phyloP scores from a whole-genome alignment of 2,888 invertebrate species.

The Tetramorium bicarinatum region DNA sequence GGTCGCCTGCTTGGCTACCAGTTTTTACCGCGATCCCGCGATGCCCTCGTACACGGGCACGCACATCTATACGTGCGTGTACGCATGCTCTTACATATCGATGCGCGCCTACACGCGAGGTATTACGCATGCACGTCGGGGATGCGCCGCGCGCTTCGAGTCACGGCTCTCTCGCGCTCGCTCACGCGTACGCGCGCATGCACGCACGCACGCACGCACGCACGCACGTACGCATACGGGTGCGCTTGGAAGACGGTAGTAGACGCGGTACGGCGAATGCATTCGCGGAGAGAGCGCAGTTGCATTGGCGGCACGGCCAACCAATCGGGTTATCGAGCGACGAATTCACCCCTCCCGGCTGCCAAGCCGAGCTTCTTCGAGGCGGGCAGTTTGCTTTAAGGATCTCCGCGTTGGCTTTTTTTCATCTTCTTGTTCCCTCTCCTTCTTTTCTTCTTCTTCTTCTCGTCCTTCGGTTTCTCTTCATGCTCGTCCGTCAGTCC shows the following conservation, averaged over 20 bases:
- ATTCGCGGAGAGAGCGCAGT: conserved; percentile 72
- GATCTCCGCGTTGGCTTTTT: conserved; percentile 73
- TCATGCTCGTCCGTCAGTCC: conserved; percentile 30
- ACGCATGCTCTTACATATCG: conserved; percentile 37
- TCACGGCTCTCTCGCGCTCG: conserved; percentile 23
- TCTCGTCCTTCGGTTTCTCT: conserved; percentile 51
- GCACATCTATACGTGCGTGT: conserved; percentile 9
- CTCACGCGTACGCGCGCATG: conserved; percentile 65
- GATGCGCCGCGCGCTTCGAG: conserved; percentile 32
- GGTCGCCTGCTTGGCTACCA: conserved; percentile 77
- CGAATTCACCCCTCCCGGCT: conserved; percentile 79
- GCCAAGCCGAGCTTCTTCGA: conserved; percentile 67
- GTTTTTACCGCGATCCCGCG: conserved; percentile 77
- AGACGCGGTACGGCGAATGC: conserved; percentile 67
- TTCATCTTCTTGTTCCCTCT: conserved; percentile 46
- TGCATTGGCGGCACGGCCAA: conserved; percentile 81
- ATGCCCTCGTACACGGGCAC: conserved; percentile 51
- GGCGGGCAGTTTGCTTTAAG: conserved; percentile 80
- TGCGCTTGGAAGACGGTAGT: conserved; percentile 42
- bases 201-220: conserved; percentile 75
- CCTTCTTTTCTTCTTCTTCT: conserved; percentile 29
- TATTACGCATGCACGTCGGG: conserved; percentile 68
- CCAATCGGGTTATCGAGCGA: conserved; percentile 82
- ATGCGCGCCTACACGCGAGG: conserved; percentile 44
- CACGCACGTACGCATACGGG: conserved; percentile 58